Evolutionary conservation across 2,113 vertebrate genomes (phyloP).

Genomic region (Ptilonorhynchus violaceus): DNA sequence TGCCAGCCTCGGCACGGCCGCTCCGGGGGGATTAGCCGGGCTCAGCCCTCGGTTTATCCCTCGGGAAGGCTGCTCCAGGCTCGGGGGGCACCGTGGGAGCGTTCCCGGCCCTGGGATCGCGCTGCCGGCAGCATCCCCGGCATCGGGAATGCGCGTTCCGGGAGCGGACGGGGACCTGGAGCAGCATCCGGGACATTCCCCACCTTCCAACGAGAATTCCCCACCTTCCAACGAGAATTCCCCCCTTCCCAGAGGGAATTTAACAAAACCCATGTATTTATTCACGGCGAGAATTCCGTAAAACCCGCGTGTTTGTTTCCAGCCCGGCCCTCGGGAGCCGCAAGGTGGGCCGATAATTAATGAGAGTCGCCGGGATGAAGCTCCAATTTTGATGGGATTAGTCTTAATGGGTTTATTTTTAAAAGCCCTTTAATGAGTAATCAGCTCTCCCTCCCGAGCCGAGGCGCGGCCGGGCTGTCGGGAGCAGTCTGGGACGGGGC

Average conservation of each 20-base stretch:
- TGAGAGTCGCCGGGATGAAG: slow-evolving; percentile 24
- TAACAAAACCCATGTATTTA: accelerated
- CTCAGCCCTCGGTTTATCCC: background rate
- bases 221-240: accelerated
- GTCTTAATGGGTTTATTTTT: slow-evolving; percentile 71
- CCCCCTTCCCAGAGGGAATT: accelerated
- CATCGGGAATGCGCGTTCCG: accelerated
- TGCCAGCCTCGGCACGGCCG: accelerated
- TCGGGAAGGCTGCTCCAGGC: background rate
- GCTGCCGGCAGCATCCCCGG: accelerated
- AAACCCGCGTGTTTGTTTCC: accelerated
- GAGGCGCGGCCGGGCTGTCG: background rate
- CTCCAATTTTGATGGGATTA: slow-evolving; percentile 75
- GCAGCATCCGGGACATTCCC: accelerated
- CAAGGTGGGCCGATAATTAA: slow-evolving; percentile 33
- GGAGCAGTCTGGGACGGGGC: background rate
- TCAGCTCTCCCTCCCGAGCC: slow-evolving; percentile 56
- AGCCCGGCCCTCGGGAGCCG: background rate
- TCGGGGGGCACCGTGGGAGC: background rate
- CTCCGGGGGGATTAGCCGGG: accelerated
- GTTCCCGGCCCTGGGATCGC: accelerated
- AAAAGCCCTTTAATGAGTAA: slow-evolving; percentile 73
- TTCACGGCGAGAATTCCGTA: background rate
- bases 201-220: accelerated
- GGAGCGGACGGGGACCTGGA: accelerated